Conservation (phyloP, 2,888 invertebrate genomes). For the Trissolcus japonicus region DNA sequence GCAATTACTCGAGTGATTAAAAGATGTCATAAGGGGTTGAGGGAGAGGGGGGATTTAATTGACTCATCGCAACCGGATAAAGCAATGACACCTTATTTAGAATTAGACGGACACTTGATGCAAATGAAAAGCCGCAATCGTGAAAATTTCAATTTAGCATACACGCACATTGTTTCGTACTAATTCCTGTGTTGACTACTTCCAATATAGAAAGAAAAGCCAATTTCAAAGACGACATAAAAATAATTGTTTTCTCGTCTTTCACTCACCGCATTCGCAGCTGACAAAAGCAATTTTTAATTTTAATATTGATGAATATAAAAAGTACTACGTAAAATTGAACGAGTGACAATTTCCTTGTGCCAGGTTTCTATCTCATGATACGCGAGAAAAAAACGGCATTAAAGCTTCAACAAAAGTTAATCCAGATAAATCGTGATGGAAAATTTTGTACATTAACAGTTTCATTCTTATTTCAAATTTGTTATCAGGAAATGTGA, state of each 20-base stretch:
- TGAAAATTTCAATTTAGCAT: background rate
- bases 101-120: constrained; percentile 1
- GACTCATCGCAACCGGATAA: background rate
- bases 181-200: constrained; percentile 3
- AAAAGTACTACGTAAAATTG: constrained; percentile 1
- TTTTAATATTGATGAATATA: constrained; percentile 16
- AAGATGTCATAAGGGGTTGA: too few relatives aligned
- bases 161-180: constrained; percentile 5
- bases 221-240: constrained; percentile 9
- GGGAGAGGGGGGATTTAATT: too few relatives aligned
- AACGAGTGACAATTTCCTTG: constrained; percentile 10
- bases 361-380: background rate
- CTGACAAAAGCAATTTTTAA: constrained; percentile 4
- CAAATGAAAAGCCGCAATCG: constrained; percentile 3
- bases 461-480: too few relatives aligned
- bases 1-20: too few relatives aligned
- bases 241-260: constrained; percentile 12
- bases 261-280: background rate
- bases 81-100: background rate
- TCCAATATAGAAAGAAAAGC: constrained; percentile 4
- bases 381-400: background rate
- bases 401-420: background rate
- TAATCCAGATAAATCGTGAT: background rate
- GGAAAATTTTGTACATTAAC: too few relatives aligned
- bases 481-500: too few relatives aligned